These are phyloP conservation scores for Heliornis fulica DNA, from an alignment of 2,113 vertebrate species.

Conservation along the genomic window DNA sequence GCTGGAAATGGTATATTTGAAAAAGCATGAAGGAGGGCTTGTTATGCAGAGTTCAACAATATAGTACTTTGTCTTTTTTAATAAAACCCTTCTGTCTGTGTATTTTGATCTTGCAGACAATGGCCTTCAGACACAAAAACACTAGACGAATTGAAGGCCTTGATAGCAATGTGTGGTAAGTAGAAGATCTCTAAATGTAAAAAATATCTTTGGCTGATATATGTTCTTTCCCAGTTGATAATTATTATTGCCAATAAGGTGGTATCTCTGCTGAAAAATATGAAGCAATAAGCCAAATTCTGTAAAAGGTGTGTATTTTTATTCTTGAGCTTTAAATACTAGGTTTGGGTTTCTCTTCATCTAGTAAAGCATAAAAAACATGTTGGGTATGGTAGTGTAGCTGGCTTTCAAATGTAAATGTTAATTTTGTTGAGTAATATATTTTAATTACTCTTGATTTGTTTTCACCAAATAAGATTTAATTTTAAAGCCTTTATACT, in stretches of 20 bases:
- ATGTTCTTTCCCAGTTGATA: background rate
- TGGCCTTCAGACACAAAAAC: slow-evolving; percentile 81
- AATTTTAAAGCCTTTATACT: background rate
- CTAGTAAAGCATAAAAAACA: background rate
- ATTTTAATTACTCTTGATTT: background rate
- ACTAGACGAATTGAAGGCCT: slow-evolving; percentile 91
- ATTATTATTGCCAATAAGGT: background rate
- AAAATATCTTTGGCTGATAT: background rate
- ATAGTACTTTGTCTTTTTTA: background rate
- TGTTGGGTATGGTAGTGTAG: background rate
- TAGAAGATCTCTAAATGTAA: slow-evolving; percentile 1
- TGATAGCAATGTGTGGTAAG: slow-evolving; percentile 93
- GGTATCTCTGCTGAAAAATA: background rate
- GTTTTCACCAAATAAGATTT: background rate
- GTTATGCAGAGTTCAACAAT: background rate
- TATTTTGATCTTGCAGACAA: slow-evolving; percentile 74
- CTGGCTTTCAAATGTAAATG: background rate
- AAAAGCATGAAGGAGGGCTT: background rate
- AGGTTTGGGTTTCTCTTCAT: background rate
- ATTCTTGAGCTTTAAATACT: background rate
- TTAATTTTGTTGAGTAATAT: background rate
- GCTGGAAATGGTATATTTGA: background rate
- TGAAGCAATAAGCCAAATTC: background rate
- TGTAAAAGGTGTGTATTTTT: background rate
- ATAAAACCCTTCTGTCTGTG: slow-evolving; percentile 28